phyloP scores from a whole-genome alignment of 2,797 vertebrate species.

The Ciconia nigra region DNA sequence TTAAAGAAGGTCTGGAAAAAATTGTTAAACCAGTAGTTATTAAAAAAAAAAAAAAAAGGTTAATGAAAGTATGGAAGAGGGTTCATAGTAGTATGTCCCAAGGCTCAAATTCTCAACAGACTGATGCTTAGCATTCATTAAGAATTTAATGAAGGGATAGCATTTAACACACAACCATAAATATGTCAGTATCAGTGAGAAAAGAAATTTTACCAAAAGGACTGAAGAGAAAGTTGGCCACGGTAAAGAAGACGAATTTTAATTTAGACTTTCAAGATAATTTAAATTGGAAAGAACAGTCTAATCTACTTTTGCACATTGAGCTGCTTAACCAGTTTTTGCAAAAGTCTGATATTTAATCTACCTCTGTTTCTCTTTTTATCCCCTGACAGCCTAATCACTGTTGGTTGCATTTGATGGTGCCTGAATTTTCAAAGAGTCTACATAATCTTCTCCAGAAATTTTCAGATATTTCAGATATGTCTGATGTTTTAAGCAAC shows the following conservation, averaged over 20 bases:
- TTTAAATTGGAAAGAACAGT: conserved; percentile 1
- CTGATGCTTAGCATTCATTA: background rate
- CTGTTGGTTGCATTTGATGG: conserved; percentile 81
- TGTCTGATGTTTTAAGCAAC: conserved; percentile 79
- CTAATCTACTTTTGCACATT: conserved; percentile 14
- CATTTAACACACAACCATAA: background rate
- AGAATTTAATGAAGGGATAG: background rate
- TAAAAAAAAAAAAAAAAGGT: background rate
- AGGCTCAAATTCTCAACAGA: background rate
- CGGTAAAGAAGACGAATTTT: background rate
- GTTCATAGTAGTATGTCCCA: background rate
- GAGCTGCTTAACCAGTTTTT: conserved; percentile 25
- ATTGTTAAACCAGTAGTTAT: background rate
- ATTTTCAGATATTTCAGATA: conserved; percentile 78
- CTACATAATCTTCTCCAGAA: conserved; percentile 76
- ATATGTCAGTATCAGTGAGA: background rate
- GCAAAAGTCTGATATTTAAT: conserved; percentile 30
- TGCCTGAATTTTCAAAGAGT: conserved; percentile 75
- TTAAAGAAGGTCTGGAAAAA: background rate
- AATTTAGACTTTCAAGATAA: conserved; percentile 3
- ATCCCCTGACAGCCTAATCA: conserved; percentile 75
- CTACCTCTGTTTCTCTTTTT: conserved; percentile 37
- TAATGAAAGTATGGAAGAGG: background rate
- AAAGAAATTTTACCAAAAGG: background rate
- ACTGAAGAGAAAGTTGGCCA: background rate